These are phyloP conservation scores for Dicrurus megarhynchus DNA, from an alignment of 2,113 vertebrate species.

Conservation along the genomic window DNA sequence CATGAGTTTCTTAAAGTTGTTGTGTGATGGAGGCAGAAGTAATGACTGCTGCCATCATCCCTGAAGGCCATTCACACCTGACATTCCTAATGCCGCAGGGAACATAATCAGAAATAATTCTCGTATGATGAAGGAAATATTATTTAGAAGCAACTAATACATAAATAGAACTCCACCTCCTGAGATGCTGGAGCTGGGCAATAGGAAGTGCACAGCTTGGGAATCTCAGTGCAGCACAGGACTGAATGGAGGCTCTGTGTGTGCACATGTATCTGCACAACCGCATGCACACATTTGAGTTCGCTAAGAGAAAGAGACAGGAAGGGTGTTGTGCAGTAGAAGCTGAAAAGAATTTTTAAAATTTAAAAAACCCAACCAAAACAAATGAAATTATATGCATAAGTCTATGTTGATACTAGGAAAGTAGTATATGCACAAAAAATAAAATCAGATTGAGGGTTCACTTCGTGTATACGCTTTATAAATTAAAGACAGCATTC, in stretches of 20 bases:
- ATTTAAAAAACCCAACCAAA: neutral
- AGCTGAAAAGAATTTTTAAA: neutral
- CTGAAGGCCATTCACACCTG: neutral
- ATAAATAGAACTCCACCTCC: neutral
- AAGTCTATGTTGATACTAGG: neutral
- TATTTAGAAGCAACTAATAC: neutral
- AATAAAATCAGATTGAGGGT: neutral
- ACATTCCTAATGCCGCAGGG: neutral
- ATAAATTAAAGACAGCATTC: slow-evolving; percentile 23
- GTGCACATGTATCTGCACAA: neutral
- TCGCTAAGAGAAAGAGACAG: neutral
- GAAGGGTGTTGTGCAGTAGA: neutral
- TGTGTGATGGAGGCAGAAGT: neutral
- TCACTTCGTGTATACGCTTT: neutral
- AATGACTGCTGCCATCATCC: neutral
- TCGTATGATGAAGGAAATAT: neutral
- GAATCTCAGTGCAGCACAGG: neutral
- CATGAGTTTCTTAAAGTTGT: neutral
- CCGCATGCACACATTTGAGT: neutral
- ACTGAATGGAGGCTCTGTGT: neutral
- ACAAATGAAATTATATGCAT: neutral
- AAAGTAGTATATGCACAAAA: neutral
- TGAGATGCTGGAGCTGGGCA: neutral
- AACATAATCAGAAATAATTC: neutral
- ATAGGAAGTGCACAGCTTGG: neutral